Base-by-base conservation (phyloP, 1,140 invertebrate genomes). In the Aphelinus atriplicis region DNA sequence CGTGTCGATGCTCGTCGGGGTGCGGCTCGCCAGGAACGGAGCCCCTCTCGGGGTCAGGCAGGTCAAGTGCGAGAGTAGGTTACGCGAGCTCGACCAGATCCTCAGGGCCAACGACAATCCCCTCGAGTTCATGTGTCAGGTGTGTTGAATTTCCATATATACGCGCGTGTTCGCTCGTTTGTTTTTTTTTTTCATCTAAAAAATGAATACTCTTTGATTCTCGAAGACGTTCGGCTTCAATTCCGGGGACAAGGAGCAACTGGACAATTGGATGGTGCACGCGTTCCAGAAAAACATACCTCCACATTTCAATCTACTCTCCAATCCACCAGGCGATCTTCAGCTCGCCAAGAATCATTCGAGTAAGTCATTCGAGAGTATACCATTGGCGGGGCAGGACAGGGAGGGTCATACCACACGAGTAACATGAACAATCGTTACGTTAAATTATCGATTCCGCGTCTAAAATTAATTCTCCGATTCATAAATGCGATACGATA, bases 121-220 rank as follows among this genome's bases (percentile, higher is more conserved):
- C 0, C 85, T 96, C 51, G 93, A 95, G 82, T 95, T 95, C 81
- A 94, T 96, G 92, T 95, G 95, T 78, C 94, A 95, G 90, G 93
- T 94, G 89, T 26, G 81, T 73, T 26, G 3, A 71, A 47, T 55
- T 57, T 55, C 5, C 5, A 55, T 7, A 5, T 55, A 7, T 55
- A 55, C 53, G 53, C 53, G 53, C 1, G 53, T 7, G 4, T 26
- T 56, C 7, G n/a, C n/a, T 56, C n/a, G 7, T 56, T 56, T 56
- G 26, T 26, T 26, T 26, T 26, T 26, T 26, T 26, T 26, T 26
- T 26, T 26, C 26, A 26, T 26, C 26, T 26, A 26, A 26, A 26
- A 0, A 26, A 26, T 26, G 26, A 26, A 26, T 26, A 26, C 26
- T 26, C 26, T 26, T 26, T 26, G 26, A 26, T 26, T 26, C 26